Conservation (phyloP, 2,888 invertebrate genomes). For the Glyphotaelius pellucidus region DNA sequence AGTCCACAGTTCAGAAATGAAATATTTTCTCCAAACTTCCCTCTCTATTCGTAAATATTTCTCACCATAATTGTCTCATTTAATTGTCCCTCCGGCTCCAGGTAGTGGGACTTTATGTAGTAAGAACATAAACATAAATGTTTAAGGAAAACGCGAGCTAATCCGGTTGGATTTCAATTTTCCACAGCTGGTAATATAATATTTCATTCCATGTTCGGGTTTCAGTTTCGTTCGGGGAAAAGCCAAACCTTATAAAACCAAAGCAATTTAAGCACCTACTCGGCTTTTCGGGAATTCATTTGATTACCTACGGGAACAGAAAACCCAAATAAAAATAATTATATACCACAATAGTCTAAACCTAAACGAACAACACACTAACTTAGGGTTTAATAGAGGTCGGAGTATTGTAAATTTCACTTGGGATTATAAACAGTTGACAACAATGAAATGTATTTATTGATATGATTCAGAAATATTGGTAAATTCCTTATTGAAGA, state of each 20-base stretch:
- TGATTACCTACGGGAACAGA: background rate
- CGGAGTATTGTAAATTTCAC: background rate
- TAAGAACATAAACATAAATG: background rate
- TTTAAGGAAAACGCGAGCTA: background rate
- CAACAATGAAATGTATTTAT: background rate
- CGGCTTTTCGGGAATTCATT: background rate
- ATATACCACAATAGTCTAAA: background rate
- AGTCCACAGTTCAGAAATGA: too few relatives aligned
- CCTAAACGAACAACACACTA: background rate
- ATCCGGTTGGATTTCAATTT: background rate
- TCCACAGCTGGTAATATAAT: background rate
- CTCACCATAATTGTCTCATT: background rate
- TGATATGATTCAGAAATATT: background rate
- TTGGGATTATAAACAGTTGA: background rate
- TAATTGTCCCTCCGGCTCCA: background rate
- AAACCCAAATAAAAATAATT: background rate
- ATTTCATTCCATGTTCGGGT: background rate
- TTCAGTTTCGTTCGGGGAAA: background rate
- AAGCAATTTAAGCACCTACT: background rate
- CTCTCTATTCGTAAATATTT: background rate
- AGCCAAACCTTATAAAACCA: background rate
- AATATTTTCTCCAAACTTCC: background rate
- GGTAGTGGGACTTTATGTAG: background rate
- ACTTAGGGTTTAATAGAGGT: background rate
- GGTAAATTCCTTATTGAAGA: background rate